phyloP scores from a whole-genome alignment of 2,888 invertebrate genomes.

The Aspidiotus destructor region DNA sequence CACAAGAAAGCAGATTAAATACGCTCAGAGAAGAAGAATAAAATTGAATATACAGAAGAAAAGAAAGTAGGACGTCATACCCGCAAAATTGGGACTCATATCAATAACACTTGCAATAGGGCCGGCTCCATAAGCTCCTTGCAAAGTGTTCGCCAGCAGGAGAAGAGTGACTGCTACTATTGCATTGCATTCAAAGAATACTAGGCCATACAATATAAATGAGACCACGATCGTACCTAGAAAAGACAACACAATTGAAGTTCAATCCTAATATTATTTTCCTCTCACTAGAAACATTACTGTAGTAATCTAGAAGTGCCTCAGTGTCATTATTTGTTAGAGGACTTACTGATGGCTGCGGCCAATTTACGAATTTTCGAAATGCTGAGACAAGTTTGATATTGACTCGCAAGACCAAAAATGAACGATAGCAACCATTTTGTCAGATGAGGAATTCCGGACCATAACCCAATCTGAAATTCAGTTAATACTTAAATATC shows the following conservation, averaged over 20 bases:
- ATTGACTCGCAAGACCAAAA: constrained; percentile 44
- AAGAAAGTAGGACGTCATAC: constrained; percentile 31
- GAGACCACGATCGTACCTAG: constrained; percentile 53
- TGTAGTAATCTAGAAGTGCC: no score
- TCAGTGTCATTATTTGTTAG: not conserved
- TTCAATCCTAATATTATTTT: no score
- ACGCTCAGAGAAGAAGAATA: no score
- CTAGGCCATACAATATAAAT: constrained; percentile 51
- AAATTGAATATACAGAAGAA: no score
- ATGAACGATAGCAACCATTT: constrained; percentile 36
- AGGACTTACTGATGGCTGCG: constrained; percentile 48
- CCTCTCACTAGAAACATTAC: no score
- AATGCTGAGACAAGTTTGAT: constrained; percentile 50
- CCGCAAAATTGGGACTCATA: constrained; percentile 47
- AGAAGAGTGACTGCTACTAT: constrained; percentile 51
- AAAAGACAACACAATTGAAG: not conserved
- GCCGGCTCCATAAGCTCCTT: constrained; percentile 58
- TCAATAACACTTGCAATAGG: constrained; percentile 58
- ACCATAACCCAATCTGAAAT: constrained; percentile 37
- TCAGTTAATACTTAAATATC: no score
- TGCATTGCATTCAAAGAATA: constrained; percentile 55
- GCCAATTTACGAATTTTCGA: constrained; percentile 57
- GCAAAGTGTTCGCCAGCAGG: constrained; percentile 52
- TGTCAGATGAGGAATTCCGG: constrained; percentile 37
- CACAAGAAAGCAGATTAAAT: constrained; percentile 36